phyloP scores from a whole-genome alignment of 2,113 vertebrate genomes.

The Toxotes chatareus region DNA sequence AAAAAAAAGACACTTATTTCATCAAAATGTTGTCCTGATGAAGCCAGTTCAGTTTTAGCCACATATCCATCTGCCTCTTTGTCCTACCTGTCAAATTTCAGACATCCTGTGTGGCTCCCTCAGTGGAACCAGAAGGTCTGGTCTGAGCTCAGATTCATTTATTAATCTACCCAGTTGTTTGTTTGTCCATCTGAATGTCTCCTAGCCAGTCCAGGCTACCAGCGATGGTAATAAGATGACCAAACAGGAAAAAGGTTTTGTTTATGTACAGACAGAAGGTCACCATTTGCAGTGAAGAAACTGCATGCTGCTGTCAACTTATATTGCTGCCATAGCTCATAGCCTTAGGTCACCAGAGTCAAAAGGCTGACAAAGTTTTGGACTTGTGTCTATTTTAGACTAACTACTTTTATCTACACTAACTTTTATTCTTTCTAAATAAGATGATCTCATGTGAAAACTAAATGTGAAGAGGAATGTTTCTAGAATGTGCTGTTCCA shows the following conservation, averaged over 20 bases:
- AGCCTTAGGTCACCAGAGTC: neutral
- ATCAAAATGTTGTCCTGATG: neutral
- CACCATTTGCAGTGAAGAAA: slow-evolving; percentile 24
- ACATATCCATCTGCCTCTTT: slow-evolving; percentile 5
- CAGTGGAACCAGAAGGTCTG: neutral
- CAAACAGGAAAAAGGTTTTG: neutral
- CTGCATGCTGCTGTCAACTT: neutral
- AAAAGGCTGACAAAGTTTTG: slow-evolving; percentile 8
- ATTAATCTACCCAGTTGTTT: slow-evolving; percentile 8
- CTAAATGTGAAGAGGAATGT: slow-evolving; percentile 10
- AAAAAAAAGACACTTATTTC: neutral
- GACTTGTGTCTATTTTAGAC: slow-evolving; percentile 8
- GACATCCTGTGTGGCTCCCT: slow-evolving; percentile 50
- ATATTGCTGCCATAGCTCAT: neutral
- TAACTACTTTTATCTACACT: neutral
- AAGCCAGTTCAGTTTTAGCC: neutral
- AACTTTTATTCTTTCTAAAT: neutral
- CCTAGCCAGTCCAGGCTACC: neutral
- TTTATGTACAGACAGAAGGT: neutral
- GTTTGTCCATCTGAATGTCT: slow-evolving; percentile 12
- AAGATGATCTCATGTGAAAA: neutral
- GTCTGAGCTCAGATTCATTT: slow-evolving; percentile 7
- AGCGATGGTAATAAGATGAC: neutral
- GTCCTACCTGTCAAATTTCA: slow-evolving; percentile 21
- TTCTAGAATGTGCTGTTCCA: neutral